Evolutionary conservation across 1,140 invertebrate species (phyloP).

Genomic region (Calephelis nemesis): DNA sequence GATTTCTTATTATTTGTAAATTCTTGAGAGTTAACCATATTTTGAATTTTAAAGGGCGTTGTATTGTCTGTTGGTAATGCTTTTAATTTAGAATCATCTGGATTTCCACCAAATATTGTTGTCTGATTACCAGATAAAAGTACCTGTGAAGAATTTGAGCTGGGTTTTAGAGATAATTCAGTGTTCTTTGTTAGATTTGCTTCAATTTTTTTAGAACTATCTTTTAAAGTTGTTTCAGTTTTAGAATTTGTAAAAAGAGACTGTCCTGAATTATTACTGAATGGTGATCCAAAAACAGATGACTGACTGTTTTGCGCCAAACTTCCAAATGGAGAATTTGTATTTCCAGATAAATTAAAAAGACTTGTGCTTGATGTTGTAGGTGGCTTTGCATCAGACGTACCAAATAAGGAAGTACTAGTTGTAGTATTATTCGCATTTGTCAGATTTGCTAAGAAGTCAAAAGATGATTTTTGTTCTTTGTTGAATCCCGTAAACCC

Average conservation of each 20-base stretch:
- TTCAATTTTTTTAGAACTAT: slow-evolving; percentile 29
- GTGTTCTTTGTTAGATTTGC: neutral
- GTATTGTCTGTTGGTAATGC: slow-evolving; percentile 1
- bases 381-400: slow-evolving; percentile 23
- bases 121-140: neutral
- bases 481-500: slow-evolving; percentile 83
- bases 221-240: slow-evolving; percentile 45
- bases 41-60: slow-evolving; percentile 52
- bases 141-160: neutral
- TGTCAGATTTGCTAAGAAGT: slow-evolving; percentile 80
- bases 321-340: slow-evolving; percentile 26
- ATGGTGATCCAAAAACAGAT: slow-evolving; percentile 23
- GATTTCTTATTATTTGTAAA: slow-evolving; percentile 23
- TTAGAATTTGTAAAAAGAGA: slow-evolving; percentile 45
- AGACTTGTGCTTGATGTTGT: slow-evolving; percentile 43
- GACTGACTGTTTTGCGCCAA: slow-evolving; percentile 23
- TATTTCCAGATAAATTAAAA: slow-evolving; percentile 43
- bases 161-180: neutral
- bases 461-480: slow-evolving; percentile 76
- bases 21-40: slow-evolving; percentile 46
- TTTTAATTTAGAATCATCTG: slow-evolving; percentile 7
- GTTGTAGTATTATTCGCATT: slow-evolving; percentile 56
- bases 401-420: slow-evolving; percentile 31
- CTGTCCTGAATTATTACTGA: slow-evolving; percentile 22
- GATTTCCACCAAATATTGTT: slow-evolving; percentile 17